phyloP scores from a whole-genome alignment of 2,888 invertebrate genomes.

The Heliothis peltigera region DNA sequence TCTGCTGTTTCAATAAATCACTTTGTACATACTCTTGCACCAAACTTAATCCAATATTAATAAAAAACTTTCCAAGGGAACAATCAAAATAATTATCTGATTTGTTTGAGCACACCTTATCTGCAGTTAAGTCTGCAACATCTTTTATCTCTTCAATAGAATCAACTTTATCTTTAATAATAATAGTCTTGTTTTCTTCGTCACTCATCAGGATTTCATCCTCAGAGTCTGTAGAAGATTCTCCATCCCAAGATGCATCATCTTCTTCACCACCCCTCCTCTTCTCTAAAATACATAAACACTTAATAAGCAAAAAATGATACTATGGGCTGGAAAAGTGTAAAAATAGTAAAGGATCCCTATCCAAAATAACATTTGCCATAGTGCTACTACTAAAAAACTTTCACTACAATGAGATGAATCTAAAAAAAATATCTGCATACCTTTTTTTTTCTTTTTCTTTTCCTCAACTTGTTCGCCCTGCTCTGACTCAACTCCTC shows the following conservation, averaged over 20 bases:
- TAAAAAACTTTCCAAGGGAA: slow-evolving; percentile 96
- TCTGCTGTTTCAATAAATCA: slow-evolving; percentile 96
- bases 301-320: neutral
- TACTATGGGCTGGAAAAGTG: no score
- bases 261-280: slow-evolving; percentile 83
- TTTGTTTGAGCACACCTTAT: slow-evolving; percentile 81
- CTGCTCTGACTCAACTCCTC: slow-evolving; percentile 60
- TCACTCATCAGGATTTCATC: slow-evolving; percentile 80
- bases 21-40: slow-evolving; percentile 98
- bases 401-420: no score
- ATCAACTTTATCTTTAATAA: slow-evolving; percentile 89
- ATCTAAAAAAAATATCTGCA: slow-evolving; percentile 1
- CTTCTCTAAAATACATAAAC: slow-evolving; percentile 64
- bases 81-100: slow-evolving; percentile 94
- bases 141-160: slow-evolving; percentile 86
- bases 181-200: slow-evolving; percentile 81
- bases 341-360: no score
- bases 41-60: slow-evolving; percentile 96
- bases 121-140: slow-evolving; percentile 77
- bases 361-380: no score
- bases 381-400: no score
- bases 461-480: slow-evolving; percentile 73
- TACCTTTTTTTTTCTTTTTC: slow-evolving; percentile 76
- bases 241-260: slow-evolving; percentile 90
- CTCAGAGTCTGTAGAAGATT: slow-evolving; percentile 87